Evolutionary conservation across 2,113 vertebrate species (phyloP), one percentile per base, ranked within the genome.

Genomic region (Apus apus): DNA sequence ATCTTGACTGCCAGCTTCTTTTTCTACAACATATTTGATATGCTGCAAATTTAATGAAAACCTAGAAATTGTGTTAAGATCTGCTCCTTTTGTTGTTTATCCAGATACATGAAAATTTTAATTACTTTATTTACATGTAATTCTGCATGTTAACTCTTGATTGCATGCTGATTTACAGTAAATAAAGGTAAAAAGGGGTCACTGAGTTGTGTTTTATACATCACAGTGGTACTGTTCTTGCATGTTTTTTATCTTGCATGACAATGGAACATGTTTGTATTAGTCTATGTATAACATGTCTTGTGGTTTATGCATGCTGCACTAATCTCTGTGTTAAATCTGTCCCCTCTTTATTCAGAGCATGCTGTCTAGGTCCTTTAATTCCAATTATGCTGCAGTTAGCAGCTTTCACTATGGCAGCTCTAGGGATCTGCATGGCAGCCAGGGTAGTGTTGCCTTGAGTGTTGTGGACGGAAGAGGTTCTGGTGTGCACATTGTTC

Each of bases 361-460:
- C 90, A 97, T 98, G 97, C 98, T 99, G 98, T 99, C 99, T 98
- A 98, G 99, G 98, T 99, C 99, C 98, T 99, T 98, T 99, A 99
- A 99, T 98, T 99, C 98, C 98, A 98, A 98, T 99, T 98, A 98
- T 57, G 98, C 98, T 97, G 98, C 99, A 94, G 98, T 99, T 98
- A 99, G 98, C 98, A 98, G 97, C 98, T 98, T 98, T 98, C 98
- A 98, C 98, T 99, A 98, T 98, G 98, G 98, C 98, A 99, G 99
- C 98, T 99, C 98, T 99, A 99, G 99, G 98, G 99, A 99, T 95
- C 98, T 99, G 98, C 98, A 98, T 98, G 98, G 98, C 98, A 99
- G 99, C 99, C 99, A 99, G 94, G 98, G 98, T 96, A 99, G 98
- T 98, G 98, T 99, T 98, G 98, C 98, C 97, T 98, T 99, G 98